phyloP scores from a whole-genome alignment of 1,140 invertebrate species.

The Idris sp. region DNA sequence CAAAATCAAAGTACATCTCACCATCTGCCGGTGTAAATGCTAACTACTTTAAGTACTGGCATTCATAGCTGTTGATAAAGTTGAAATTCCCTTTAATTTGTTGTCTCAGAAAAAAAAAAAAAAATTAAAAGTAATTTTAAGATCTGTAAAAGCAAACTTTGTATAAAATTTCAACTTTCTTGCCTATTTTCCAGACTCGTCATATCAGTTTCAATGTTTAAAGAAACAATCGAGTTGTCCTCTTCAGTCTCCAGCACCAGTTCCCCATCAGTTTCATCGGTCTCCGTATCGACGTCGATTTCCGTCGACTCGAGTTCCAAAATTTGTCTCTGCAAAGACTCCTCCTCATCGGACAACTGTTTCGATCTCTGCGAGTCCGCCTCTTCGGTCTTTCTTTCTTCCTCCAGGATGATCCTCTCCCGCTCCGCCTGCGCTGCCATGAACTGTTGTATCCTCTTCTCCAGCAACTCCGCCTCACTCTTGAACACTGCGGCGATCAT shows the following conservation, averaged over 20 bases:
- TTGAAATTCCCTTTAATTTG: no score
- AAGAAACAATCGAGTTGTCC: conserved; percentile 60
- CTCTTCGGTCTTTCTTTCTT: conserved; percentile 78
- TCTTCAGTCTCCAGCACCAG: conserved; percentile 81
- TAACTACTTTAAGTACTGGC: no score
- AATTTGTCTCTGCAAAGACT: conserved; percentile 88
- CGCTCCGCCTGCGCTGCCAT: conserved; percentile 76
- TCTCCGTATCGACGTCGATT: conserved; percentile 89
- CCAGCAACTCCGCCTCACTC: conserved; percentile 78
- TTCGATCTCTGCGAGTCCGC: conserved; percentile 77
- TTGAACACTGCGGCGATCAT: conserved; percentile 77
- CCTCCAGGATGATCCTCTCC: conserved; percentile 77
- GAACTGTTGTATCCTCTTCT: conserved; percentile 77
- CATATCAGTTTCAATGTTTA: conserved; percentile 67
- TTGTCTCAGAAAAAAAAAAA: no score
- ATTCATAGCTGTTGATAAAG: no score
- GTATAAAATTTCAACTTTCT: background rate
- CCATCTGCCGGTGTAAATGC: background rate
- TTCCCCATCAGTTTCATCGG: conserved; percentile 87
- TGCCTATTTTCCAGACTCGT: conserved; percentile 73
- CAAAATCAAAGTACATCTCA: no score
- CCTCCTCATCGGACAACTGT: conserved; percentile 88
- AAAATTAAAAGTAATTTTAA: no score
- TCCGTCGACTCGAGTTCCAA: conserved; percentile 87
- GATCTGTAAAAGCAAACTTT: no score